Conservation (phyloP, 2,888 invertebrate species). For the Parelbella ahira region DNA sequence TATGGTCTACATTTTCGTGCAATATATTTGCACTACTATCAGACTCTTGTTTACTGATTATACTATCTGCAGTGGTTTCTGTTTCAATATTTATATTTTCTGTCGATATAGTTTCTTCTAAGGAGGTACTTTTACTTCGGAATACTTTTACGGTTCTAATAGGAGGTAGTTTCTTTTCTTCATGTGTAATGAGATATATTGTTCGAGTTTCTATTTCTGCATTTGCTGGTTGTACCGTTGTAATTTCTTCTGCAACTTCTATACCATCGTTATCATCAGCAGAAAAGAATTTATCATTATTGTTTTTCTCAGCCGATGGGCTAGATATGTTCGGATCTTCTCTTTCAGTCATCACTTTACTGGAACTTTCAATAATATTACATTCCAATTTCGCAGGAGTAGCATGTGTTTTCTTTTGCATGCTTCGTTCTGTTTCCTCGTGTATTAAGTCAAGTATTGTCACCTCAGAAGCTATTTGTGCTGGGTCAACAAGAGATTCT, state of each 20-base stretch:
- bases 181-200: conserved; percentile 86
- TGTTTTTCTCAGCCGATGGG: conserved; percentile 59
- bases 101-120: conserved; percentile 46
- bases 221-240: conserved; percentile 47
- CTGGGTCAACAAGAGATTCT: conserved; percentile 27
- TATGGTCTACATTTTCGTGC: too few relatives aligned
- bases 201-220: conserved; percentile 62
- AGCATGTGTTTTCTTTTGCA: conserved; percentile 22
- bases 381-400: conserved; percentile 27
- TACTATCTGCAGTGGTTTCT: conserved; percentile 36
- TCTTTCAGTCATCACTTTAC: conserved; percentile 6
- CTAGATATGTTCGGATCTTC: conserved; percentile 24
- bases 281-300: conserved; percentile 59
- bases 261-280: conserved; percentile 49
- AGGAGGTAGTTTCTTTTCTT: conserved; percentile 84
- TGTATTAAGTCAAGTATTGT: conserved; percentile 57
- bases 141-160: conserved; percentile 78
- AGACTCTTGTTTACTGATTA: conserved; percentile 47
- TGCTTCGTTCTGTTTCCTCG: conserved; percentile 25
- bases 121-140: conserved; percentile 82
- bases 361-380: conserved; percentile 11
- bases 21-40: too few relatives aligned
- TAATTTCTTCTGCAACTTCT: conserved; percentile 55
- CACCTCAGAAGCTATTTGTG: conserved; percentile 63
- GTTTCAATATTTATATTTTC: conserved; percentile 34